These are phyloP conservation scores for Mylabris phalerata DNA, from an alignment of 1,140 invertebrate species.

Conservation along the genomic window DNA sequence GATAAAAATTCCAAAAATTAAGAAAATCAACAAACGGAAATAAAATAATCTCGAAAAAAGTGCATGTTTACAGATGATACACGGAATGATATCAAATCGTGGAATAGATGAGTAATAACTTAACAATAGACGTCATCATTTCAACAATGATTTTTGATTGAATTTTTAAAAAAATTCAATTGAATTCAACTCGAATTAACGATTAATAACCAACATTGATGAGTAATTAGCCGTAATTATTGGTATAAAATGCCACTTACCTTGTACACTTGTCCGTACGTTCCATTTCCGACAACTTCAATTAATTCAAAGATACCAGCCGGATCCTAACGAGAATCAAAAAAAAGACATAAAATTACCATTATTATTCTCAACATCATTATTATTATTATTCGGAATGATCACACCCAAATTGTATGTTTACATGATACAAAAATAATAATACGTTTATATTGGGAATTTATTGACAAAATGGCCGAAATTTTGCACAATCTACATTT, in stretches of 20 bases:
- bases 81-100: background rate
- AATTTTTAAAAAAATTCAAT: background rate
- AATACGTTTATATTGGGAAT: background rate
- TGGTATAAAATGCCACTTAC: slow-evolving; percentile 50
- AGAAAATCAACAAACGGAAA: background rate
- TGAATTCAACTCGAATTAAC: background rate
- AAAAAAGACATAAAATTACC: background rate
- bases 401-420: slow-evolving; percentile 31
- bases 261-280: slow-evolving; percentile 99
- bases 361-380: too few species aligned
- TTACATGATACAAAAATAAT: slow-evolving; percentile 14
- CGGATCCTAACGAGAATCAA: slow-evolving; percentile 71
- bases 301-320: slow-evolving; percentile 99
- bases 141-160: background rate
- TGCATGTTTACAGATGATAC: background rate
- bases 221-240: background rate
- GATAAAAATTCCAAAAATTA: background rate
- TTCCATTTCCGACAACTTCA: slow-evolving; percentile 99
- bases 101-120: too few species aligned
- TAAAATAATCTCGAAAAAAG: background rate
- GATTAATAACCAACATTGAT: background rate
- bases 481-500: background rate
- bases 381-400: too few species aligned
- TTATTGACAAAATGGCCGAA: slow-evolving; percentile 12
- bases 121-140: background rate